phyloP scores from a whole-genome alignment of 2,797 vertebrate genomes.

The Artibeus jamaicensis region DNA sequence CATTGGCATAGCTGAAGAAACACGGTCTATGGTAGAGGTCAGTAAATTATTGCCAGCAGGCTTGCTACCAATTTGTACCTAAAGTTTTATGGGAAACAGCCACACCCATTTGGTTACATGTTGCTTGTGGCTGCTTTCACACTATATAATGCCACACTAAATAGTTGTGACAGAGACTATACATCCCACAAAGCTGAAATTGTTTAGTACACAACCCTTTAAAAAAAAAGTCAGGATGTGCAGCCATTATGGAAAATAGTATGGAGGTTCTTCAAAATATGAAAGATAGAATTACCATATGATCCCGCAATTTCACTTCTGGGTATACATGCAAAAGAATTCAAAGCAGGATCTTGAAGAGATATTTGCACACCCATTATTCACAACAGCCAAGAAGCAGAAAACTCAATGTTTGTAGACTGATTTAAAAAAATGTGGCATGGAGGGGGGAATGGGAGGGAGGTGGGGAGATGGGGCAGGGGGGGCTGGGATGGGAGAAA shows the following conservation, averaged over 20 bases:
- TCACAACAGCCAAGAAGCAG: no score
- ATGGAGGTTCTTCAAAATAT: neutral
- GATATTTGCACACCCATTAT: no score
- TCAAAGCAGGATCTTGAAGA: no score
- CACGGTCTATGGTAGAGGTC: neutral
- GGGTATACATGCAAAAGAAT: no score
- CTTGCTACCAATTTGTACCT: neutral
- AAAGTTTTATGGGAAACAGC: neutral
- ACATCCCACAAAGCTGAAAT: neutral
- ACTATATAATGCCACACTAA: neutral
- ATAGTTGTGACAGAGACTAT: neutral
- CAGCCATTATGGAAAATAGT: neutral
- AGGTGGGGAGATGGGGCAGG: no score
- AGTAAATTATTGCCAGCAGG: neutral
- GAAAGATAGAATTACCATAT: neutral
- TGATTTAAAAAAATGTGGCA: no score
- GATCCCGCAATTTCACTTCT: no score
- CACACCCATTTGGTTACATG: neutral
- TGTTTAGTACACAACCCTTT: neutral
- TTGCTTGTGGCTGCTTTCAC: neutral
- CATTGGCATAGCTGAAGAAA: neutral
- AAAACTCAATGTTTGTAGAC: no score
- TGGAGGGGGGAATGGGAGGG: no score
- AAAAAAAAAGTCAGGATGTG: neutral
- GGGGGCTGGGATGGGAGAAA: no score